Conservation (phyloP, 1,140 invertebrate genomes). For the Hylaeus anthracinus region DNA sequence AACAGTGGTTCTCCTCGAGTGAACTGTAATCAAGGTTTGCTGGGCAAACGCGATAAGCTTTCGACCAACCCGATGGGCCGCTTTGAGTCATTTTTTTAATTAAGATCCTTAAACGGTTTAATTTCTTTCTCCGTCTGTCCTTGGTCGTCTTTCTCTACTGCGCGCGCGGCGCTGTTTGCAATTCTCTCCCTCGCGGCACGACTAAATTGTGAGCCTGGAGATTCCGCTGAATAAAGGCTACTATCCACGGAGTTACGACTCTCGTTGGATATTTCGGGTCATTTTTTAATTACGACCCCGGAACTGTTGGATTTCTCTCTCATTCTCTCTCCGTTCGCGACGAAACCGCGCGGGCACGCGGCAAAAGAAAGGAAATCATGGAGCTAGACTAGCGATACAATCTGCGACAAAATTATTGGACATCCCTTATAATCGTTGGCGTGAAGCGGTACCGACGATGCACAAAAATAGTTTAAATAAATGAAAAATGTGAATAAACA, state of each 20-base stretch:
- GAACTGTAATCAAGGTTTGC: constrained; percentile 55
- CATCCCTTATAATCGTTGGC: too few species aligned
- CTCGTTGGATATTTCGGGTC: constrained; percentile 25
- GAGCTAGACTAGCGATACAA: too few species aligned
- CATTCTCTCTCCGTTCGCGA: too few species aligned
- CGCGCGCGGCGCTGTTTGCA: too few species aligned
- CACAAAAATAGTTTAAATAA: too few species aligned
- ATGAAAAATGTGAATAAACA: too few species aligned
- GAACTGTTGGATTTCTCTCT: neutral
- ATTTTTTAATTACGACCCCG: constrained; percentile 37
- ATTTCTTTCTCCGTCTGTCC: constrained; percentile 30
- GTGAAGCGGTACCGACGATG: too few species aligned
- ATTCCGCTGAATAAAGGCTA: constrained; percentile 22
- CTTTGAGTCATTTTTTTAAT: constrained; percentile 67
- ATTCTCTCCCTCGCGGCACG: neutral
- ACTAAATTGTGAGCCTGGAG: constrained; percentile 9
- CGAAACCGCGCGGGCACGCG: too few species aligned
- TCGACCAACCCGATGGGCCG: constrained; percentile 46
- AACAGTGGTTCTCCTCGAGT: constrained; percentile 41
- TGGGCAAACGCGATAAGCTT: constrained; percentile 45
- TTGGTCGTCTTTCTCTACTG: neutral
- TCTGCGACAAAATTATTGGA: too few species aligned
- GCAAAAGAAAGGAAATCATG: neutral
- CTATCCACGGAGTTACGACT: constrained; percentile 8
- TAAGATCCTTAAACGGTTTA: constrained; percentile 51